phyloP scores from a whole-genome alignment of 2,888 invertebrate species.

The Ectemnius lituratus region DNA sequence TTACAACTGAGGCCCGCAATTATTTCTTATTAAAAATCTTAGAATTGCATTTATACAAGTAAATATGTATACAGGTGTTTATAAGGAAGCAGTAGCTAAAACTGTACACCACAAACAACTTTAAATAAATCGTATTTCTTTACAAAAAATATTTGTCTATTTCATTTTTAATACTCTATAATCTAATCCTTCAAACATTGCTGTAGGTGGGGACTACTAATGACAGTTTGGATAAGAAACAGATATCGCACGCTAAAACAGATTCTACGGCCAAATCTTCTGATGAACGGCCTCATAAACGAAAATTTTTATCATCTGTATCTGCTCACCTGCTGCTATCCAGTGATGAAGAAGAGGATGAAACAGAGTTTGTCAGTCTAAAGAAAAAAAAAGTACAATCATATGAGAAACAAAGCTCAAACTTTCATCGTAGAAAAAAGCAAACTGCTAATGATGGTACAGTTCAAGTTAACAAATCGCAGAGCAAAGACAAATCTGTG shows the following conservation, averaged over 20 bases:
- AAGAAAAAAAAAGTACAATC: conserved; percentile 50
- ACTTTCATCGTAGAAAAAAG: background rate
- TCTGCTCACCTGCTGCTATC: conserved; percentile 29
- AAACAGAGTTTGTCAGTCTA: conserved; percentile 32
- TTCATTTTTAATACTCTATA: conserved; percentile 60
- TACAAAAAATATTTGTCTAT: conserved; percentile 59
- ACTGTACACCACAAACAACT: conserved; percentile 56
- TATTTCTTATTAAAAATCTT: conserved; percentile 37
- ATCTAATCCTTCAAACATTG: conserved; percentile 66
- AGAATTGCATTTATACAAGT: conserved; percentile 44
- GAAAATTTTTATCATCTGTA: conserved; percentile 52
- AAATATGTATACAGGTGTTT: conserved; percentile 48
- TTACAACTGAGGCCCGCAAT: conserved; percentile 28
- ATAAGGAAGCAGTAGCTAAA: conserved; percentile 42
- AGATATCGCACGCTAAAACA: conserved; percentile 33
- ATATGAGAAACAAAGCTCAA: conserved; percentile 12
- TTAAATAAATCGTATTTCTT: conserved; percentile 70
- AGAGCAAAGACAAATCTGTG: conserved; percentile 8
- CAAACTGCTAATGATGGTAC: too few relatives aligned
- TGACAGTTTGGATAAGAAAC: conserved; percentile 59
- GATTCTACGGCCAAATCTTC: conserved; percentile 39
- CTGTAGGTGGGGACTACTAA: conserved; percentile 64
- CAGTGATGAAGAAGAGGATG: conserved; percentile 53
- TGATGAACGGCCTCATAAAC: conserved; percentile 53
- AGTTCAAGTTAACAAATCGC: too few relatives aligned